These are phyloP conservation scores for Aspidiotus destructor DNA, from an alignment of 2,888 invertebrate species.

Conservation along the genomic window DNA sequence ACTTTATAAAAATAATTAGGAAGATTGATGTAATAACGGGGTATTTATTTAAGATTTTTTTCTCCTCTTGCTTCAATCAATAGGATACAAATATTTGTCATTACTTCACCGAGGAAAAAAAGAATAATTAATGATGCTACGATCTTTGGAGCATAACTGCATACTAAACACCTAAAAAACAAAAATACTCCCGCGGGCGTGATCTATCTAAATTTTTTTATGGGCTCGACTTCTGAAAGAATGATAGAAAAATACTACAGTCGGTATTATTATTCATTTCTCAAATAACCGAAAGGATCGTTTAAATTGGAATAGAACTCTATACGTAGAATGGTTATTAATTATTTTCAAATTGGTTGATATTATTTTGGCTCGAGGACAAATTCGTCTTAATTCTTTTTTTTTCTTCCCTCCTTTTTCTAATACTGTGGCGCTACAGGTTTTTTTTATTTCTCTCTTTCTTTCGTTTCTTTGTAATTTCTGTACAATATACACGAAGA, in stretches of 20 bases:
- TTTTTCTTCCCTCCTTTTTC: background rate
- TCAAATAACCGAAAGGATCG: constrained; percentile 1
- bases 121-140: background rate
- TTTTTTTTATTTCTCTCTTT: background rate
- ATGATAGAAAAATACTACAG: background rate
- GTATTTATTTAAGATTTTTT: background rate
- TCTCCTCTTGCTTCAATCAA: background rate
- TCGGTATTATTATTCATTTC: background rate
- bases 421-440: background rate
- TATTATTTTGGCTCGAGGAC: constrained; percentile 10
- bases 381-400: constrained; percentile 3
- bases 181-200: background rate
- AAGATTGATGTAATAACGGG: constrained; percentile 1
- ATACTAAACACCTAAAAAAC: background rate
- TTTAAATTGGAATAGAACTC: background rate
- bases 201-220: no score
- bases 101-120: background rate
- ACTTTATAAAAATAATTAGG: background rate
- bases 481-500: background rate
- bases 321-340: background rate
- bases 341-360: constrained; percentile 10
- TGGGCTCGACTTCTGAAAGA: background rate
- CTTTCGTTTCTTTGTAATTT: no score
- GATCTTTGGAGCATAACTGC: background rate
- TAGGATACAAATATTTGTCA: background rate